phyloP scores from a whole-genome alignment of 2,797 vertebrate species.

The Vespertilio murinus region DNA sequence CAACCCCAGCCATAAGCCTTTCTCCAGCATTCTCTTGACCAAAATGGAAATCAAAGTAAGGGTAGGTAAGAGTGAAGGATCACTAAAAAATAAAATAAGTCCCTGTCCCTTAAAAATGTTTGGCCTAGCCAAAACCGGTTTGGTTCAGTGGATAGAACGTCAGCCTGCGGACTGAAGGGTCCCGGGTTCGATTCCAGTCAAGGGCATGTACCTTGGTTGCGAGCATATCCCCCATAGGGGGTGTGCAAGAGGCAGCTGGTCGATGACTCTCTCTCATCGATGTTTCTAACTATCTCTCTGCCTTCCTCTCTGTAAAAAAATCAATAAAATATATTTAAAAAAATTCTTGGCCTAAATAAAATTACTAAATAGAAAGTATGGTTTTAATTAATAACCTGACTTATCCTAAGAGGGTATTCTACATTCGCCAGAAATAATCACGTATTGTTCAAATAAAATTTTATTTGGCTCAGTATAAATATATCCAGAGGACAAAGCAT shows the following conservation, averaged over 20 bases:
- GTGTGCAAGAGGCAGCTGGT: no score
- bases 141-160: no score
- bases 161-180: no score
- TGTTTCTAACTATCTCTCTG: no score
- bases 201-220: no score
- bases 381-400: not conserved
- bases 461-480: not conserved
- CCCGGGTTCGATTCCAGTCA: no score
- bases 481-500: not conserved
- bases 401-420: not conserved
- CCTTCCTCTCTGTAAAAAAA: no score
- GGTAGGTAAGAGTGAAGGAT: not conserved
- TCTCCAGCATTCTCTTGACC: not conserved
- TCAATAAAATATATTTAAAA: no score
- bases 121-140: no score
- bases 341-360: not conserved
- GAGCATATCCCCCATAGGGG: no score
- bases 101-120: not conserved
- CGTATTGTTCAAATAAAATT: not conserved
- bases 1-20: not conserved
- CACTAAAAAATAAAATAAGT: not conserved
- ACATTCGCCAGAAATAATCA: slow-evolving; percentile 26
- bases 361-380: not conserved
- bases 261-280: no score
- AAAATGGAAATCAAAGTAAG: not conserved